These are phyloP conservation scores for Drusus annulatus DNA, from an alignment of 1,140 invertebrate genomes.

Conservation along the genomic window DNA sequence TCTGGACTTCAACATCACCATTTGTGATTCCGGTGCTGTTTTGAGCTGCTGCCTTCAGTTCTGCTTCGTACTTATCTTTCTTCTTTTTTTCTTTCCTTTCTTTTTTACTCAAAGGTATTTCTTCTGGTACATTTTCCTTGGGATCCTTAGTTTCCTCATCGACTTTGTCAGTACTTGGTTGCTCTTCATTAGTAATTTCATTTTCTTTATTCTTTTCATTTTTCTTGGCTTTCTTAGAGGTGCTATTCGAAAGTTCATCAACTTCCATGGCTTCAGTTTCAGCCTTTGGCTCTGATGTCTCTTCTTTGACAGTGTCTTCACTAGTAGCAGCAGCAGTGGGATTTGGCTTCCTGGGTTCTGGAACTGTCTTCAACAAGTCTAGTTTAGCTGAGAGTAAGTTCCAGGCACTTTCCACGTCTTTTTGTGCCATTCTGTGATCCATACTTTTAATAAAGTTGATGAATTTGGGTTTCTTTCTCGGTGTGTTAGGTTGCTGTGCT, in stretches of 20 bases:
- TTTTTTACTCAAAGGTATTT: slow-evolving; percentile 70
- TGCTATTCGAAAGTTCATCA: background rate
- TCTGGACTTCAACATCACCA: slow-evolving; percentile 59
- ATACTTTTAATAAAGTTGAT: slow-evolving; percentile 82
- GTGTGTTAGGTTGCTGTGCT: slow-evolving; percentile 87
- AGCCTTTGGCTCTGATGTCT: slow-evolving; percentile 5
- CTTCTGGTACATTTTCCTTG: slow-evolving; percentile 59
- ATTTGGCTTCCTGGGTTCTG: slow-evolving; percentile 54
- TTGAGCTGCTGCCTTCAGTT: slow-evolving; percentile 61
- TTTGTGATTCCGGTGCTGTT: slow-evolving; percentile 45
- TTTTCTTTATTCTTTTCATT: slow-evolving; percentile 53
- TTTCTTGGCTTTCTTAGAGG: slow-evolving; percentile 30
- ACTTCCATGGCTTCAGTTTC: slow-evolving; percentile 30
- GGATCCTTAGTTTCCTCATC: slow-evolving; percentile 51
- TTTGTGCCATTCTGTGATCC: slow-evolving; percentile 71
- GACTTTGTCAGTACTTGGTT: slow-evolving; percentile 58
- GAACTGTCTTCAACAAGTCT: slow-evolving; percentile 69
- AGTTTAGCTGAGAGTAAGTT: slow-evolving; percentile 79
- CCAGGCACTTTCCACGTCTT: slow-evolving; percentile 79
- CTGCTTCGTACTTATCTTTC: slow-evolving; percentile 69
- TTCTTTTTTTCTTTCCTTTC: slow-evolving; percentile 72
- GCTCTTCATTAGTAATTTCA: slow-evolving; percentile 54
- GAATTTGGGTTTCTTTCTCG: slow-evolving; percentile 93
- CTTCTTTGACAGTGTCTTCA: slow-evolving; percentile 15
- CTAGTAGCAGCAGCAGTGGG: slow-evolving; percentile 53